Evolutionary conservation across 2,888 invertebrate species (phyloP).

Genomic region (Ceraclea dissimilis): DNA sequence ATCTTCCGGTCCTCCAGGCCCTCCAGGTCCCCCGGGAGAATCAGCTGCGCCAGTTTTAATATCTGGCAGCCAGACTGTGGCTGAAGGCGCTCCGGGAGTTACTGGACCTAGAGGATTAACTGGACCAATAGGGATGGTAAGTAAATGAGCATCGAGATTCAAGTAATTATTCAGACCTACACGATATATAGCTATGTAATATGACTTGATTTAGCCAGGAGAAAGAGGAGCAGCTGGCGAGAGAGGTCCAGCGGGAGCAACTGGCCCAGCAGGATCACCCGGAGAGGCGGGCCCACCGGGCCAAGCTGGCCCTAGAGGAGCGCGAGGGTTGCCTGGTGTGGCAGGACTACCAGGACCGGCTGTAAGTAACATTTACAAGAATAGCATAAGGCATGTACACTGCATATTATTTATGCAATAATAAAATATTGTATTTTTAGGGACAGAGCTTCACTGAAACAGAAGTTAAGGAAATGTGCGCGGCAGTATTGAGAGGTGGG

Average conservation of each 20-base stretch:
- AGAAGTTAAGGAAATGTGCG: slow-evolving; percentile 75
- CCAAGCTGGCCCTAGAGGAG: slow-evolving; percentile 47
- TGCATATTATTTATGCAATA: background rate
- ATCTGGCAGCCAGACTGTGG: slow-evolving; percentile 24
- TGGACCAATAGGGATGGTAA: slow-evolving; percentile 48
- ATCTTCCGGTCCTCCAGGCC: slow-evolving; percentile 36
- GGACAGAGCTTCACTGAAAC: slow-evolving; percentile 58
- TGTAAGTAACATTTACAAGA: slow-evolving; percentile 35
- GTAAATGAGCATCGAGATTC: too few relatives aligned
- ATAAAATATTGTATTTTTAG: too few relatives aligned
- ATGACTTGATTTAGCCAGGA: too few relatives aligned
- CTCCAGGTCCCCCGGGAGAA: slow-evolving; percentile 39
- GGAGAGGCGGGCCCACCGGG: slow-evolving; percentile 48
- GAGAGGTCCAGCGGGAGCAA: slow-evolving; percentile 47
- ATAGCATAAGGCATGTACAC: too few relatives aligned
- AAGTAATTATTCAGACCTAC: too few relatives aligned
- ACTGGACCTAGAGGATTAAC: slow-evolving; percentile 48
- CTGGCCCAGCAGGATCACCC: slow-evolving; percentile 50
- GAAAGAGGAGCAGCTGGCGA: slow-evolving; percentile 51
- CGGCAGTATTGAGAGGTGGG: slow-evolving; percentile 70
- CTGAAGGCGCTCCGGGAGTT: slow-evolving; percentile 38
- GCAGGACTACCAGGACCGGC: slow-evolving; percentile 42
- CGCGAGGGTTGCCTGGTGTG: slow-evolving; percentile 52
- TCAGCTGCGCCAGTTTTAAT: slow-evolving; percentile 28
- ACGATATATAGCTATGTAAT: too few relatives aligned